Evolutionary conservation across 1,140 invertebrate genomes (phyloP).

Genomic region (Caenorhabditis elegans): WBcel235 BX284606.5:7728501-7729000

Average conservation of each 20-base stretch:
- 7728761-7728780: not conserved
- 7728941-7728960: constrained; percentile 45
- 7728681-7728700: constrained; percentile 21
- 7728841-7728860: constrained; percentile 39
- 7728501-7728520: constrained; percentile 62
- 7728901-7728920: constrained; percentile 38
- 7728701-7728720: constrained; percentile 24
- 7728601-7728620: constrained; percentile 6
- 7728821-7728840: constrained; percentile 31
- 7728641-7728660: constrained; percentile 33
- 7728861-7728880: constrained; percentile 29
- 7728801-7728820: not conserved
- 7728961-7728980: constrained; percentile 36
- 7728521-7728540: constrained; percentile 55
- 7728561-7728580: constrained; percentile 32
- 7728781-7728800: not conserved
- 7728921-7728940: constrained; percentile 14
- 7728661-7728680: constrained; percentile 38
- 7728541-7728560: constrained; percentile 50
- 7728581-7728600: constrained; percentile 6
- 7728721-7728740: constrained; percentile 7
- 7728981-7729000: constrained; percentile 20
- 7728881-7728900: constrained; percentile 48
- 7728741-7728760: not conserved
- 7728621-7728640: constrained; percentile 42